phyloP scores from a whole-genome alignment of 2,888 invertebrate species.

The Ectobius pallidus region DNA sequence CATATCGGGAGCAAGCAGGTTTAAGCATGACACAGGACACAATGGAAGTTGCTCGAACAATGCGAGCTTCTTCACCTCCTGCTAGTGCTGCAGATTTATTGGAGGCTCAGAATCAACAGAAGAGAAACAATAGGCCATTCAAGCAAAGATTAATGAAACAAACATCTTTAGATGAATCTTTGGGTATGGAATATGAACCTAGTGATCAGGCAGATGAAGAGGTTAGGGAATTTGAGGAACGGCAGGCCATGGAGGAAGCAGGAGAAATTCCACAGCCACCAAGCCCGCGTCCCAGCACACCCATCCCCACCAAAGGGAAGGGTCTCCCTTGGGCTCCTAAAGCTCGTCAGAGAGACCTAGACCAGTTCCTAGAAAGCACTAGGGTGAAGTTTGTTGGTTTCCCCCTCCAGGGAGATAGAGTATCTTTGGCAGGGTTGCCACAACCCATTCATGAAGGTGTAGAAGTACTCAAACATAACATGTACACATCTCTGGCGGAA shows the following conservation, averaged over 20 bases:
- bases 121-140: conserved; percentile 73
- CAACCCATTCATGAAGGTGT: conserved; percentile 97
- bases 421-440: conserved; percentile 92
- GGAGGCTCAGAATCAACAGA: conserved; percentile 84
- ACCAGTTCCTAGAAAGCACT: conserved; percentile 88
- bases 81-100: conserved; percentile 88
- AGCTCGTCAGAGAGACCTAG: conserved; percentile 92
- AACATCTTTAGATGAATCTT: conserved; percentile 84
- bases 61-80: conserved; percentile 95
- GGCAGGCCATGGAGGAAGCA: conserved; percentile 54
- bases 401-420: conserved; percentile 78
- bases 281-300: conserved; percentile 60
- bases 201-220: conserved; percentile 53
- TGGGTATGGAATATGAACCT: conserved; percentile 70
- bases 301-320: conserved; percentile 50
- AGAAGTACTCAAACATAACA: conserved; percentile 86
- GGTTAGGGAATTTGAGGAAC: conserved; percentile 53
- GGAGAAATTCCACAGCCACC: conserved; percentile 57
- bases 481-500: conserved; percentile 93
- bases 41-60: conserved; percentile 88
- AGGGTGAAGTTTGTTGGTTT: conserved; percentile 96
- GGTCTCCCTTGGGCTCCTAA: conserved; percentile 96
- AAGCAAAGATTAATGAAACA: conserved; percentile 85
- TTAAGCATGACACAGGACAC: conserved; percentile 84
- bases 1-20: conserved; percentile 70